A percentile compares a stretch with the other conserved stretches of the same genome.
phyloP scores from a whole-genome alignment of 2,113 vertebrate genomes.

The Peromyscus leucopus region DNA sequence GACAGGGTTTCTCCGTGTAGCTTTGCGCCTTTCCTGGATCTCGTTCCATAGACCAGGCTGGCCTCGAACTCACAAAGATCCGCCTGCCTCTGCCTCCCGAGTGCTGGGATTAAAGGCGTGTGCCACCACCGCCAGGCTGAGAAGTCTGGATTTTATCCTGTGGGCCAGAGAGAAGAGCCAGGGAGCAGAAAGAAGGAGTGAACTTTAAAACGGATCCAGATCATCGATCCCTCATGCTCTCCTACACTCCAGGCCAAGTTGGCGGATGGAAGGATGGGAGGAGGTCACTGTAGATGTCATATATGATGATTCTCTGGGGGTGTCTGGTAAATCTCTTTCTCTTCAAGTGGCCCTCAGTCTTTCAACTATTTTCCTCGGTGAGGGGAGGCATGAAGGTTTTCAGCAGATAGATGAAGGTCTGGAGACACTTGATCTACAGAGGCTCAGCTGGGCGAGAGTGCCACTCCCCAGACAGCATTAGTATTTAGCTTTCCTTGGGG shows the following conservation, averaged over 20 bases:
- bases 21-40: too few species aligned
- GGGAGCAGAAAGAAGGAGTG: neutral
- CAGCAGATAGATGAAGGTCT: neutral
- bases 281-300: neutral
- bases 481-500: neutral
- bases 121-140: too few species aligned
- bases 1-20: too few species aligned
- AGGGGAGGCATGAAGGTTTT: neutral
- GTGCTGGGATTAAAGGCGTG: too few species aligned
- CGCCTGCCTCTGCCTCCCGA: too few species aligned
- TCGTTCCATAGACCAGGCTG: too few species aligned
- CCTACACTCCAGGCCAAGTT: too few species aligned
- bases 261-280: neutral
- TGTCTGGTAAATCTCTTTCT: neutral
- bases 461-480: neutral
- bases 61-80: too few species aligned
- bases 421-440: neutral
- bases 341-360: neutral
- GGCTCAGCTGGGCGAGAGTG: neutral
- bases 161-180: neutral
- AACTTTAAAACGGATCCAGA: neutral
- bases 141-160: neutral
- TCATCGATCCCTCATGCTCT: neutral
- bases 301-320: neutral
- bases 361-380: neutral